Evolutionary conservation across 2,113 vertebrate species (phyloP).

Genomic region (Nycticebus coucang): DNA sequence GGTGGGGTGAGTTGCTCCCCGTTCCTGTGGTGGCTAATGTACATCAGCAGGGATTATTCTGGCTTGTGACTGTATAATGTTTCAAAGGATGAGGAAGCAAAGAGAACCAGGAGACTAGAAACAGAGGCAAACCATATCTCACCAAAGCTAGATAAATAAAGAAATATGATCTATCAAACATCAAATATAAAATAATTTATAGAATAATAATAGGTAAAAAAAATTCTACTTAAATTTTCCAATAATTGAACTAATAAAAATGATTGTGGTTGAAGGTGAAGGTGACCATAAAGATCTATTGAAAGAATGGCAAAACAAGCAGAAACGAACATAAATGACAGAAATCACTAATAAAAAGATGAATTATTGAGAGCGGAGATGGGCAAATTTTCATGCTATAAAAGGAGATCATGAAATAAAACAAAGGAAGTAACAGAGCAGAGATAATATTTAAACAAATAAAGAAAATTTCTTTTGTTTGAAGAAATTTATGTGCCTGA

Average conservation of each 20-base stretch:
- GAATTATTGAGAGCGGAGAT: background rate
- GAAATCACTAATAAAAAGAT: background rate
- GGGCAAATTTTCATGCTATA: background rate
- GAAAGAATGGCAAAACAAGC: background rate
- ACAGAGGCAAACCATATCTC: background rate
- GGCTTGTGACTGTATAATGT: background rate
- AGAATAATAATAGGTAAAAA: background rate
- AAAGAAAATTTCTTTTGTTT: conserved; percentile 57
- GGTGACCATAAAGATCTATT: background rate
- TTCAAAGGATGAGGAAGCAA: background rate
- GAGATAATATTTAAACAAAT: conserved; percentile 58
- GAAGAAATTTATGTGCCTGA: conserved; percentile 36
- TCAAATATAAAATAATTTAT: background rate
- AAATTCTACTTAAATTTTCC: background rate
- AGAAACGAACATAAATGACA: background rate
- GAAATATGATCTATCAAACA: background rate
- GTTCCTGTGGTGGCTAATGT: background rate
- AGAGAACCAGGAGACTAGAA: background rate
- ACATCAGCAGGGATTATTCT: background rate
- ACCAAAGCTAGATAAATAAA: background rate
- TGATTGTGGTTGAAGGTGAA: background rate
- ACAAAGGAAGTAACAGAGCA: conserved; percentile 21
- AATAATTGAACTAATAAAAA: background rate
- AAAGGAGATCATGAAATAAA: conserved; percentile 21
- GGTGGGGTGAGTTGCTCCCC: background rate